phyloP scores from a whole-genome alignment of 2,113 vertebrate species.

The Spilogale gracilis region DNA sequence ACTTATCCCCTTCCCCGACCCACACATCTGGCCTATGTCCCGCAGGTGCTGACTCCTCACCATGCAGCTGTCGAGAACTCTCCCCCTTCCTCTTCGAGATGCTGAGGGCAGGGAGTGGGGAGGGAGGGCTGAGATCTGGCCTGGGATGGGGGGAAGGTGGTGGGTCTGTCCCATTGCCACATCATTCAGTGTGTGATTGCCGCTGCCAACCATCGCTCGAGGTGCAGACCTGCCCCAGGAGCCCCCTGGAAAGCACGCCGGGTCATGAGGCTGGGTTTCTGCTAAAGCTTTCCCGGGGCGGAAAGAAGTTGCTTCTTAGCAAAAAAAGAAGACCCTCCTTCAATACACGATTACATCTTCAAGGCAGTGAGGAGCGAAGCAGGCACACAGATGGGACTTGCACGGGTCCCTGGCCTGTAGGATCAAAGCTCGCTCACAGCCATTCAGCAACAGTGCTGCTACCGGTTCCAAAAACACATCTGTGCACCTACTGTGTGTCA shows the following conservation, averaged over 20 bases:
- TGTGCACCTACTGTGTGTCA: background rate
- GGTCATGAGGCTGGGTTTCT: background rate
- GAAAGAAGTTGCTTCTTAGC: background rate
- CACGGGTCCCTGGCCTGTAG: background rate
- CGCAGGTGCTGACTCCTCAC: fast-evolving
- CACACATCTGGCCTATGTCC: background rate
- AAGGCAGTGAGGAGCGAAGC: background rate
- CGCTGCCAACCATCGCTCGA: background rate
- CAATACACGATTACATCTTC: background rate
- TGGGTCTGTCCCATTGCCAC: background rate
- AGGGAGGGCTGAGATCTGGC: background rate
- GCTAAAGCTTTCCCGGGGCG: background rate
- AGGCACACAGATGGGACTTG: background rate
- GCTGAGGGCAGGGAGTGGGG: background rate
- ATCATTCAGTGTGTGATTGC: background rate
- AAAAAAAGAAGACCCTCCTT: background rate
- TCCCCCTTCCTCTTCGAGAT: background rate
- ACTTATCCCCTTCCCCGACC: fast-evolving
- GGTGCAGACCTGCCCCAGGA: background rate
- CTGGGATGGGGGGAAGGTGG: background rate
- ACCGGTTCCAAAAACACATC: background rate
- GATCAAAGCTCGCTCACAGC: too few species aligned
- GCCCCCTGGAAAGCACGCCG: background rate
- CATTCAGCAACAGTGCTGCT: background rate
- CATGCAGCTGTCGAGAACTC: background rate